Evolutionary conservation across 1,140 invertebrate species (phyloP), one percentile per base, ranked within the genome.

Genomic region (Andrena cerasifolii): DNA sequence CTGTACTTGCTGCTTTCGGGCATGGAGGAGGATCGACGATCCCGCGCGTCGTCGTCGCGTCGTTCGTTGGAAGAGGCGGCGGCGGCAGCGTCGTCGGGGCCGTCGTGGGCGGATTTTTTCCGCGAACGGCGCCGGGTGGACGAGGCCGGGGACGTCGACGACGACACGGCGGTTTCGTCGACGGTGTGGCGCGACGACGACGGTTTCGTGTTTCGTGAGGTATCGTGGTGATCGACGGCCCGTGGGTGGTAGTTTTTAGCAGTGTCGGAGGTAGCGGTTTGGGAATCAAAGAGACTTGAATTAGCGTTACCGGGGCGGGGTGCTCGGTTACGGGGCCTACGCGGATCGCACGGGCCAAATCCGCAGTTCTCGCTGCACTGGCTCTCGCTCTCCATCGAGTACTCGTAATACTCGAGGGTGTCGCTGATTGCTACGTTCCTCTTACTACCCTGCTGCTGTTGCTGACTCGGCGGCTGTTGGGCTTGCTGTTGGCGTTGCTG

Each of bases 211-310:
- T 78, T 85, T 80, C 59, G 84, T 83, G 83, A 82, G 77, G 82
- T 80, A 70, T 85, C 82, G 72, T 87, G 80, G 62, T 86, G 77
- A 84, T 86, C 72, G 81, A 78, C 79, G 87, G 82, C 78, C 86
- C 85, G 86, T 86, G 85, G 83, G 83, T 75, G 84, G 76, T 86
- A 89, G 89, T 91, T 90, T 89, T 92, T 92, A 92, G 90, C 89
- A 92, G 90, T 92, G 90, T 92, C 89, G 91, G 91, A 92, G 90
- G 90, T 92, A 90, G 90, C 89, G 90, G 91, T 91, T 92, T 92
- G 91, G 92, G 91, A 93, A 93, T 93, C 90, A 93, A 92, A 92
- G 89, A 92, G 88, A 92, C 91, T 91, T 89, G 91, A 92, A 92
- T 92, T 92, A 93, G 92, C 92, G 87, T 92, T 93, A 93, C 91